Evolutionary conservation across 2,888 invertebrate genomes (phyloP), one percentile per base, ranked within the genome.

Genomic region (Gisinianus flammeolus): DNA sequence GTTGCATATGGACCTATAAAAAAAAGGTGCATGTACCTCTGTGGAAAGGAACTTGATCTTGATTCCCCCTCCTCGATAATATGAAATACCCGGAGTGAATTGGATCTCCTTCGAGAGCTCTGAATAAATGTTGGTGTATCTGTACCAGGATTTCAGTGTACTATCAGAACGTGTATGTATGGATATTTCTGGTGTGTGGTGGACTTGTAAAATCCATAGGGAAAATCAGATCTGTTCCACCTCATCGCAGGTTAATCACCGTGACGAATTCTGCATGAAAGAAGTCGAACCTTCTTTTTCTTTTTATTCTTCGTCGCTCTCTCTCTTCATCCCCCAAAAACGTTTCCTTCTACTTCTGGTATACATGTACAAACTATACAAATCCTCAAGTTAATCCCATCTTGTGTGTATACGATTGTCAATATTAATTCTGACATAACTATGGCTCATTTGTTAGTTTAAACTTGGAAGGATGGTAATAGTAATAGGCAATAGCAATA

Each of bases 181-280:
- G 58, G 6, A 58, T 8, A n/a, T 8, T n/a, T n/a, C n/a, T 5
- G 58, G 58, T 58, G n/a, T 56, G 56, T 56, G 56, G 56, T 56
- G 5, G 56, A 56, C 16, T 44, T 44, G 8, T 16, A 44, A 44
- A 30, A 64, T 26, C 24, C 69, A 44, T 52, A 68, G 26, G 24
- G 24, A 54, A 80, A 80, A 80, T 79, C 69, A 79, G 73, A 80
- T 81, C 77, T 62, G 79, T 81, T 81, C 80, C 80, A 80, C 70
- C 78, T 80, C 81, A 80, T 81, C 76, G 78, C 73, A 78, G 78
- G 77, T 80, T 81, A 81, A 81, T 79, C 73, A 79, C 76, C 81
- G 78, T 80, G 54, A 77, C 80, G 73, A 77, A 81, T 80, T 58
- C 74, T 77, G 69, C 56, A 67, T 66, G 26, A 26, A 71, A 44